Evolutionary conservation across 1,140 invertebrate genomes (phyloP), one percentile per base, ranked within the genome.

Genomic region (Leptinotarsa lineolata): DNA sequence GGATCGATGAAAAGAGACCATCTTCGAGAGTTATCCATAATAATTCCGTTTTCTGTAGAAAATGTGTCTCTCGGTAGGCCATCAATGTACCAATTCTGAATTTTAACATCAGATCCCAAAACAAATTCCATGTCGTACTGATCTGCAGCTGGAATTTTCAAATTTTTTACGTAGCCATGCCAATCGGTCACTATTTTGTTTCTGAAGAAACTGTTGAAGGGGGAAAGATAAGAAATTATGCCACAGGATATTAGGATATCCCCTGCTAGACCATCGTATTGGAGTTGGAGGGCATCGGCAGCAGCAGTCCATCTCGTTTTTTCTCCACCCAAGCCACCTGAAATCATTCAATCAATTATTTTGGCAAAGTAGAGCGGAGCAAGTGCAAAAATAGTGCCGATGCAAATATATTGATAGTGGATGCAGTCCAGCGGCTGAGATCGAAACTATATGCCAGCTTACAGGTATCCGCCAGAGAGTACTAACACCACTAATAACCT

Each of bases 1-100:
- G 96, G 95, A 88, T 97, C 96, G 74, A 97, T 92, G 79, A 97
- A 91, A 60, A 98, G 85, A 16, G 95, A 95, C 90, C 94, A 97
- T 78, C 94, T 86, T 82, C 90, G 90, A 0, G 92, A 92, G 74
- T 87, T 92, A 76, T 91, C 88, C 85, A 94, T 92, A 76, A 97
- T 97, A 20, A 77, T 77, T 15, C 91, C 95, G 86, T 97, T 98
- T 81, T 97, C 95, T 48, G 92, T 92, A 4, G 95, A 97, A 86
- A 97, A 97, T 18, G 88, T 88, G 85, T 97, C 96, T 77, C 91
- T 89, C 1, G 96, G 95, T 74, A 97, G 86, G 1, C 94, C 94
- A 74, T 90, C 89, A 70, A 97, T 93, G 81, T 94, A 94, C 95
- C 95, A 97, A 70, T 92, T 90, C 84, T 94, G 92, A 74, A 95